A percentile compares a stretch with the other conserved stretches of the same genome.
Conservation (phyloP, 1,140 invertebrate genomes). For the Parapsyche elsis region DNA sequence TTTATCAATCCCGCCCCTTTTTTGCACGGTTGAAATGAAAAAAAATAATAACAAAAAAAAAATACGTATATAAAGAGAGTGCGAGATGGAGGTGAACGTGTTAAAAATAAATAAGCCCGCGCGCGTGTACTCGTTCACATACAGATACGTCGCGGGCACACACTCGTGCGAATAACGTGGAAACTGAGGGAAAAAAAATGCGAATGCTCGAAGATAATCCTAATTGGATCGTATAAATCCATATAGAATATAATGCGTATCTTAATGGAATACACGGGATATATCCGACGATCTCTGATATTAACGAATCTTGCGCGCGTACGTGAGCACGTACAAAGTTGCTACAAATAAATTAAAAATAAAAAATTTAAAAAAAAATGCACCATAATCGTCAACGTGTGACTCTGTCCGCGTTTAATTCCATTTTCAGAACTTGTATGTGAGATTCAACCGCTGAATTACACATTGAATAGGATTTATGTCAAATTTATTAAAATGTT, state of each 20-base stretch:
- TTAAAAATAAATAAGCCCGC: conserved; percentile 22
- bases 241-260: conserved; percentile 26
- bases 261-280: conserved; percentile 21
- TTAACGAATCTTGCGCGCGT: neutral
- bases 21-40: no score
- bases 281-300: conserved; percentile 8
- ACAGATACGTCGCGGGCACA: neutral
- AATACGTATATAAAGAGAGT: neutral
- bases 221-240: conserved; percentile 32
- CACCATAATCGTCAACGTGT: no score
- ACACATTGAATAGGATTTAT: no score
- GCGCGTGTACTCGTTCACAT: neutral
- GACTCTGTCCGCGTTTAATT: no score
- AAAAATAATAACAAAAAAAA: neutral
- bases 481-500: no score
- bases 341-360: no score
- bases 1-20: conserved; percentile 8
- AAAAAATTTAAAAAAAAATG: no score
- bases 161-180: neutral
- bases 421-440: no score
- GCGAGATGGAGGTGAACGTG: neutral
- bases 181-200: neutral
- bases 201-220: conserved; percentile 11
- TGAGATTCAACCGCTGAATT: no score
- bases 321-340: neutral